Conservation (phyloP, 2,888 invertebrate genomes). For the Neoitamus cyanurus region DNA sequence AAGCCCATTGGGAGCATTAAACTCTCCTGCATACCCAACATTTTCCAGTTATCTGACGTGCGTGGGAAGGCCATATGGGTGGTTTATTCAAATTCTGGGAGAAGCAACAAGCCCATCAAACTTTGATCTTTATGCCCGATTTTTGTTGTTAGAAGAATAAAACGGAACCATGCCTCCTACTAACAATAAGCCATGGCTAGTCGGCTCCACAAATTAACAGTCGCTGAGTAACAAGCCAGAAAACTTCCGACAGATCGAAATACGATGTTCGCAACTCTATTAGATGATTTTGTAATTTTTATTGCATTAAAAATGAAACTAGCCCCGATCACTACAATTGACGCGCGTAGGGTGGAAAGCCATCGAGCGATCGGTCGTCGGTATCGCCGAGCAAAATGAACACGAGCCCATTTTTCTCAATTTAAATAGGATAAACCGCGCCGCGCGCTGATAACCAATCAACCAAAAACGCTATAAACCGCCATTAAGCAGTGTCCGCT, state of each 20-base stretch:
- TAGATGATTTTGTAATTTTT: not conserved
- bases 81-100: not conserved
- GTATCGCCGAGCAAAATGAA: not conserved
- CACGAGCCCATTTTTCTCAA: not conserved
- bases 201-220: not conserved
- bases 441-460: slow-evolving; percentile 36
- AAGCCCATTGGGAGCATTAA: not conserved
- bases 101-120: not conserved
- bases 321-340: not conserved
- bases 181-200: not conserved
- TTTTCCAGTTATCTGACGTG: not conserved
- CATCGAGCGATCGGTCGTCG: not conserved
- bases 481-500: not conserved
- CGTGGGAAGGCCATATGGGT: not conserved
- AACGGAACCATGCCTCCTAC: not conserved
- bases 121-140: not conserved
- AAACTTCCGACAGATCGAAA: not conserved
- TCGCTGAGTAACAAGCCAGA: not conserved
- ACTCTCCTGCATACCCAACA: not conserved
- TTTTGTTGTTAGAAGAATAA: not conserved
- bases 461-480: slow-evolving; percentile 28
- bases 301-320: not conserved
- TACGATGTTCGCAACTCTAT: not conserved
- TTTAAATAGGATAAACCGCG: slow-evolving; percentile 23
- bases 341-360: not conserved